phyloP scores from a whole-genome alignment of 2,888 invertebrate species.

The Leucozona laternaria region DNA sequence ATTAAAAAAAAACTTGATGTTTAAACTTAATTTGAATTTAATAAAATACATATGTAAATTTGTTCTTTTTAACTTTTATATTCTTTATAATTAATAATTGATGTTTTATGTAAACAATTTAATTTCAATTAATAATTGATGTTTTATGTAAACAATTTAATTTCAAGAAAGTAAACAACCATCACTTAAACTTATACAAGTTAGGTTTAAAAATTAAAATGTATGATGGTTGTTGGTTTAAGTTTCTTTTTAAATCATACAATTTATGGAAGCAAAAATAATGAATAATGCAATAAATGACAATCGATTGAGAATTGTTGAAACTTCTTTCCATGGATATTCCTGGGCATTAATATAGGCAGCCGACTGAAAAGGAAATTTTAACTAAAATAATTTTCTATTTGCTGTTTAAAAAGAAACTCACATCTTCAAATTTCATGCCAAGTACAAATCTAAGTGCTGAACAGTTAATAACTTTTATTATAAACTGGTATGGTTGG shows the following conservation, averaged over 20 bases:
- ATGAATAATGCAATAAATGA: slow-evolving; percentile 76
- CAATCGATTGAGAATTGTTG: slow-evolving; percentile 79
- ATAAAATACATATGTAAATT: no score
- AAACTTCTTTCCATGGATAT: slow-evolving; percentile 81
- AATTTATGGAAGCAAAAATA: slow-evolving; percentile 30
- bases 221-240: neutral
- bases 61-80: no score
- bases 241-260: slow-evolving; percentile 22
- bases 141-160: no score
- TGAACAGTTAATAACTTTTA: slow-evolving; percentile 77
- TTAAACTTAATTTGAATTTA: no score
- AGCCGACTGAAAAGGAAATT: slow-evolving; percentile 77
- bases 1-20: no score
- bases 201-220: no score
- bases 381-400: neutral
- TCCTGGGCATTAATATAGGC: slow-evolving; percentile 79
- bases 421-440: slow-evolving; percentile 80
- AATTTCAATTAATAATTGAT: no score
- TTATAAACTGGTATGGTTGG: slow-evolving; percentile 77
- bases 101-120: no score
- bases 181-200: no score
- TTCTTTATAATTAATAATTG: no score
- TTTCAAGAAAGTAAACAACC: no score
- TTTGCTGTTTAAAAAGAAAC: slow-evolving; percentile 55
- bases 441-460: slow-evolving; percentile 79